A percentile compares a stretch with the other conserved stretches of the same genome.
Conservation (phyloP, 2,888 invertebrate species). For the Rhingia rostrata region DNA sequence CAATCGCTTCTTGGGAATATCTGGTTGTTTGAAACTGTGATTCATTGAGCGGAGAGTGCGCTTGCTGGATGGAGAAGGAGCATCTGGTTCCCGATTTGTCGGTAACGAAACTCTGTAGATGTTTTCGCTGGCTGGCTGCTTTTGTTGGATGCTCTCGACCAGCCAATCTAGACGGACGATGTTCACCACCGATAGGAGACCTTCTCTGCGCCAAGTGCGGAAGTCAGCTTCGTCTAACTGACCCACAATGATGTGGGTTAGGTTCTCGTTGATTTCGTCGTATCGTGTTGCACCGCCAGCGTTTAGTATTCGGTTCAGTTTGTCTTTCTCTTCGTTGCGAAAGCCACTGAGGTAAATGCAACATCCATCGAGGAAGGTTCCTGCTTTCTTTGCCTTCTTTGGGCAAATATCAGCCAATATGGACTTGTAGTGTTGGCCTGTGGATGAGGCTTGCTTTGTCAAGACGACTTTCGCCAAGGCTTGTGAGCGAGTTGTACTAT, state of each 20-base stretch:
- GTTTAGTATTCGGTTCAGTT: slow-evolving; percentile 88
- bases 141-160: slow-evolving; percentile 87
- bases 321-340: slow-evolving; percentile 86
- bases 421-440: slow-evolving; percentile 64
- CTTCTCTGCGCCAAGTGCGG: slow-evolving; percentile 80
- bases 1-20: slow-evolving; percentile 79
- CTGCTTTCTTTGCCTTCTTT: slow-evolving; percentile 88
- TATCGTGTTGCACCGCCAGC: slow-evolving; percentile 92
- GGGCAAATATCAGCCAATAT: slow-evolving; percentile 84
- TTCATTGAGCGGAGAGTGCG: slow-evolving; percentile 82
- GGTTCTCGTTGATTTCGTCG: slow-evolving; percentile 88
- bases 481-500: slow-evolving; percentile 61
- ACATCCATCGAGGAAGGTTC: slow-evolving; percentile 94
- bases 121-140: slow-evolving; percentile 84
- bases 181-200: slow-evolving; percentile 76
- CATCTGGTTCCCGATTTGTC: slow-evolving; percentile 79
- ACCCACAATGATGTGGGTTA: slow-evolving; percentile 92
- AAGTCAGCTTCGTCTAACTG: slow-evolving; percentile 84
- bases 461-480: slow-evolving; percentile 54
- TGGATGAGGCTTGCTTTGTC: slow-evolving; percentile 71
- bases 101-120: slow-evolving; percentile 79
- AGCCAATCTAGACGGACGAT: slow-evolving; percentile 90
- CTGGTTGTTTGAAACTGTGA: slow-evolving; percentile 81
- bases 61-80: slow-evolving; percentile 86
- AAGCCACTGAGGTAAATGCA: slow-evolving; percentile 90